These are phyloP conservation scores for Synodontis membranacea DNA, from an alignment of 2,113 vertebrate genomes.

Conservation along the genomic window DNA sequence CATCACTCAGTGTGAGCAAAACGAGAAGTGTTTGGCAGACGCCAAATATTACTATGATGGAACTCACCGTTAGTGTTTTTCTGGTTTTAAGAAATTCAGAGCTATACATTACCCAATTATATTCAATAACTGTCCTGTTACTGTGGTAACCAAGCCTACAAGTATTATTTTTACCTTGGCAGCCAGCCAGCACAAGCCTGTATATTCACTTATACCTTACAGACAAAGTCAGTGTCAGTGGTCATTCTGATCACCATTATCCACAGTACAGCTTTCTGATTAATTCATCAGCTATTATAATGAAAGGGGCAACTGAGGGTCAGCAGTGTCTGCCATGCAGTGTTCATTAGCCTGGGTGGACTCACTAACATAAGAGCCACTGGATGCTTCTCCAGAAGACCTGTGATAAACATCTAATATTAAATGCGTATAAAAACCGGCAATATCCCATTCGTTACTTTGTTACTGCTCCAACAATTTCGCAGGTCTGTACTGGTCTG, in stretches of 20 bases:
- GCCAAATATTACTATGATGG: constrained; percentile 46
- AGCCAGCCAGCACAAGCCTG: constrained; percentile 34
- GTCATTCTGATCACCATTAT: neutral
- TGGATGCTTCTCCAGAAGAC: neutral
- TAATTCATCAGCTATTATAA: neutral
- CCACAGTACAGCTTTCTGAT: neutral
- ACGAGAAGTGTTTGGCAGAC: constrained; percentile 40
- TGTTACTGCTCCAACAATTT: neutral
- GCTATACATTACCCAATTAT: constrained; percentile 42
- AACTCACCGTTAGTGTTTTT: constrained; percentile 44
- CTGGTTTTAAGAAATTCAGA: constrained; percentile 44
- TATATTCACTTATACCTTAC: constrained; percentile 21
- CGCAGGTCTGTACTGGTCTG: neutral
- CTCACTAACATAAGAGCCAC: neutral
- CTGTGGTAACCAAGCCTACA: constrained; percentile 46
- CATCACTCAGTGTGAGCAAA: constrained; percentile 32
- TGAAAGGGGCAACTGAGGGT: neutral
- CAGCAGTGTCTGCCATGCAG: neutral
- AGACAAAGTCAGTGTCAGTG: constrained; percentile 31
- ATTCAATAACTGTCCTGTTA: constrained; percentile 47
- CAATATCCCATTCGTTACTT: neutral
- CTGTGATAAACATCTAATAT: neutral
- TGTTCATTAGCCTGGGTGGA: neutral
- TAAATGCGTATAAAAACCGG: neutral
- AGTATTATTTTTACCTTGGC: constrained; percentile 32